Evolutionary conservation across 2,113 vertebrate species (phyloP), one percentile per base, ranked within the genome.

Genomic region (Elachura formosa): DNA sequence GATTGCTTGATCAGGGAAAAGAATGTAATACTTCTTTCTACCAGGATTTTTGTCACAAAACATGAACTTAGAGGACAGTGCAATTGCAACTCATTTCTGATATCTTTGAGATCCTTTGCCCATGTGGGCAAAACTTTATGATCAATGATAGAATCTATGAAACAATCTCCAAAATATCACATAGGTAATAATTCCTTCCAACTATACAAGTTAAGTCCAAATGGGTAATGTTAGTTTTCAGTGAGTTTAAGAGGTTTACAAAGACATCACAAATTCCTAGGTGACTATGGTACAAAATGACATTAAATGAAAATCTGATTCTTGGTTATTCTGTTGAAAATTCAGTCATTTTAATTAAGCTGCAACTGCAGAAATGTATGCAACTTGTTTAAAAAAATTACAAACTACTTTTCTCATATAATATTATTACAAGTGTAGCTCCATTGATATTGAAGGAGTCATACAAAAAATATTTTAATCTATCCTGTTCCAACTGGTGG

Each of bases 1-100:
- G 63, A 95, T 90, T 84, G 41, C 80, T 93, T 92, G 52, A 78
- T 90, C 49, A 24, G 34, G 41, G 31, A 84, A 90, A 95, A 83
- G 56, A 88, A 75, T 33, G 24, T 12, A 49, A 69, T 56, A 31
- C 34, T 87, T 83, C 84, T 62, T 83, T 46, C 77, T 94, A 38
- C n/a, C 18, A 56, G 56, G 73, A 76, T 88, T 91, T 96, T 91
- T 61, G 41, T 63, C 45, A 43, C 52, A 40, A 93, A 90, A 78
- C 7, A 4, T 63, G 38, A 80, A 71, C 45, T 71, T 81, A 75
- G 12, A 67, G 26, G 26, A 83, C 68, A 68, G 6, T 83, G 64
- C 20, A 31, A 18, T 51, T 71, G 22, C 24, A 71, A 31, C 10
- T 41, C 1, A 9, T 5, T 89, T 82, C 77, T 88, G 26, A 10